Evolutionary conservation across 35 echinoderm and acorn worm genomes (phyloP), one percentile per base, ranked within the genome.

Genomic region (Patiria miniata): DNA sequence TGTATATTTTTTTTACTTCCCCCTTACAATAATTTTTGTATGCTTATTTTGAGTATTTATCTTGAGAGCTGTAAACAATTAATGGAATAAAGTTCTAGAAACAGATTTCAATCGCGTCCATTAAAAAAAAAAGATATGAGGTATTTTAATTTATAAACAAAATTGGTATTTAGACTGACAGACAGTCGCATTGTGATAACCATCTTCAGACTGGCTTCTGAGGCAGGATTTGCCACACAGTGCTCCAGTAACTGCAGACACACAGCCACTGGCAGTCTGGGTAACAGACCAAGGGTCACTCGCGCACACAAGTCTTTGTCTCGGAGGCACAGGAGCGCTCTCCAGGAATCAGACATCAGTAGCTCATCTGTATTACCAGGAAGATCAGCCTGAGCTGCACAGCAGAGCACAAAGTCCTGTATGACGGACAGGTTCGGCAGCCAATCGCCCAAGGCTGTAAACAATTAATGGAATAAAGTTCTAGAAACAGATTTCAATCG

Each of bases 371-470:
- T 12, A 28, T 65, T 34, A 19, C 22, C 22, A 18, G 82, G 34
- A 30, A 84, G 53, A 23, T 73, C 65, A 40, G 68, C 39, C 59
- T 91, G 89, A 22, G 53, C 79, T 6, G 92, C 86, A 76, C 92
- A 93, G 54, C 92, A 93, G 14, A 93, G 82, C 21, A 93, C 76
- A 39, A 93, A 93, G 79, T 93, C 92, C 36, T 32, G 77, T 17
- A 60, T 60, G 29, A 84, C 30, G 14, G 51, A 53, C 34, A 84
- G 8, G 19, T 84, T 33, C 28, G 53, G 82, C 82, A 84, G 44
- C 82, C 82, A 84, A 37, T 84, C 52, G 29, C 51, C 17, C 1
- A 38, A 0, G 1, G 34, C 23, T 18, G 0, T 57, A n/a, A n/a
- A n/a, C n/a, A n/a, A n/a, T n/a, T n/a, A n/a, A n/a, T n/a, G n/a